Percentiles rank a stretch among this genome's conserved stretches.
These are phyloP conservation scores for Neotoxoptera formosana DNA, from an alignment of 1,140 invertebrate species.

Conservation along the genomic window DNA sequence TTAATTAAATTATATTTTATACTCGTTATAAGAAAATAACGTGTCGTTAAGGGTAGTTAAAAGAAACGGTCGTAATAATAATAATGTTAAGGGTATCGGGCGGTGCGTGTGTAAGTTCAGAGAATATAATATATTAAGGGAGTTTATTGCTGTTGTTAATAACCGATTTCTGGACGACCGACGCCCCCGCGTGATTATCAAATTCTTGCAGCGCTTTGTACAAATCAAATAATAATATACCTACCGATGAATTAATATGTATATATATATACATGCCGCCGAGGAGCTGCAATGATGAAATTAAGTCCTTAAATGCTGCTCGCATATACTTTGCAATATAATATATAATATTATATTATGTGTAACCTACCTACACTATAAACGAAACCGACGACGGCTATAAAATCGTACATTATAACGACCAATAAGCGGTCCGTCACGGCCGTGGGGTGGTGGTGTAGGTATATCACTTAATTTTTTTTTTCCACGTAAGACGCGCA, in stretches of 20 bases:
- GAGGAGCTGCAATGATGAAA: background rate
- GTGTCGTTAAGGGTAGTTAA: background rate
- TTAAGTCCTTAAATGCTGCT: background rate
- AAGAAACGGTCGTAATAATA: background rate
- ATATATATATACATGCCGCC: background rate
- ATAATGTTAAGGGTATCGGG: background rate
- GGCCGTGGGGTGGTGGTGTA: background rate
- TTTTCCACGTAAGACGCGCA: background rate
- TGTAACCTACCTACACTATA: background rate
- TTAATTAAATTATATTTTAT: constrained; percentile 23
- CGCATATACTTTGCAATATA: background rate
- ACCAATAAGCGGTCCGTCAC: constrained; percentile 2
- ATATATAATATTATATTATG: background rate
- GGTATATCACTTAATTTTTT: constrained; percentile 7
- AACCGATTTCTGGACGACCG: background rate
- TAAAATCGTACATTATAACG: background rate
- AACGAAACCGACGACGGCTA: background rate
- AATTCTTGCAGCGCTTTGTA: background rate
- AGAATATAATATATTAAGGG: background rate
- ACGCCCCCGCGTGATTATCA: constrained; percentile 6
- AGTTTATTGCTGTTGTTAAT: background rate
- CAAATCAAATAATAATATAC: background rate
- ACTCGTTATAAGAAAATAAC: background rate
- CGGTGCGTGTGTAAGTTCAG: background rate
- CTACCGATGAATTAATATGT: background rate